Conservation (phyloP, 2,113 vertebrate species). For the Colinus virginianus region DNA sequence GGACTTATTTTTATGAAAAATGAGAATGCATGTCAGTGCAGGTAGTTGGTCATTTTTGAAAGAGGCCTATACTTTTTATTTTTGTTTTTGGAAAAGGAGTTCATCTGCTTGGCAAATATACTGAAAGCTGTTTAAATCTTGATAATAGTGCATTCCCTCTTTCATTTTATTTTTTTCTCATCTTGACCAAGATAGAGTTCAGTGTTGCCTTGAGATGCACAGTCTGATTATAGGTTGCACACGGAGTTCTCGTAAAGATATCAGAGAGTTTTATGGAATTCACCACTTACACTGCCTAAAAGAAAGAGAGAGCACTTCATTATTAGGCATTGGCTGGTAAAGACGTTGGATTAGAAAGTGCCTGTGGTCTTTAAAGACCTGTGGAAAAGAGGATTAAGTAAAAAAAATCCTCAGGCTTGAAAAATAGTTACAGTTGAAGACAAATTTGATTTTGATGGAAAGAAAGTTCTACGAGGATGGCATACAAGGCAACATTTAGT, state of each 20-base stretch:
- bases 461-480: neutral
- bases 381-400: neutral
- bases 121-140: neutral
- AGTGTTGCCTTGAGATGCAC: neutral
- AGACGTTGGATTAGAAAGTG: neutral
- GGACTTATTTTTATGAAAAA: neutral
- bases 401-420: neutral
- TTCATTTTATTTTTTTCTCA: neutral
- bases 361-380: neutral
- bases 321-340: neutral
- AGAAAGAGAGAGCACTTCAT: neutral
- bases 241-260: neutral
- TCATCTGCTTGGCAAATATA: neutral
- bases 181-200: neutral
- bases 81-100: neutral
- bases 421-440: neutral
- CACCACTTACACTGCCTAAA: neutral
- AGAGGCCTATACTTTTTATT: neutral
- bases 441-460: conserved; percentile 26
- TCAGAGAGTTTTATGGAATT: neutral
- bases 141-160: neutral
- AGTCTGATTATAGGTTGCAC: conserved; percentile 22
- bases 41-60: neutral
- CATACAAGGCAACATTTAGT: neutral
- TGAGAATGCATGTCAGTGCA: neutral